phyloP scores from a whole-genome alignment of 2,888 invertebrate genomes.

The Criorhina ranunculi region DNA sequence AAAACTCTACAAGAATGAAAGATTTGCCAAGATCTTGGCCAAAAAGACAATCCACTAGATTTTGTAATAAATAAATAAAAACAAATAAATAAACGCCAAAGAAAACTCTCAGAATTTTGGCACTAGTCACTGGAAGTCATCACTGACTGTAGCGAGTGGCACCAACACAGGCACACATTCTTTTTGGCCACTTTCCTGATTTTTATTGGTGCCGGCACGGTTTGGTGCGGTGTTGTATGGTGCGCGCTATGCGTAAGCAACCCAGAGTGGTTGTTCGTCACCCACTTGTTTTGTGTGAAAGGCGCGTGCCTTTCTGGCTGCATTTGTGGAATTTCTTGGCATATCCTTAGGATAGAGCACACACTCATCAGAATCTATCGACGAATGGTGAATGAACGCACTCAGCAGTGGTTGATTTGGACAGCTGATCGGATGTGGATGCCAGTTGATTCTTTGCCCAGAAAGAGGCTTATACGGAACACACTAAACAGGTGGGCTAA shows the following conservation, averaged over 20 bases:
- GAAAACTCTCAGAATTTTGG: slow-evolving; percentile 67
- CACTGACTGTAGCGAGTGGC: slow-evolving; percentile 27
- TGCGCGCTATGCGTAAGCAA: slow-evolving; percentile 60
- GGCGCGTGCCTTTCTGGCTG: slow-evolving; percentile 74
- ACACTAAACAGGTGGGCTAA: slow-evolving; percentile 57
- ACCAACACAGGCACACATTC: slow-evolving; percentile 32
- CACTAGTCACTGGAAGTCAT: slow-evolving; percentile 72
- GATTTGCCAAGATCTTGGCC: slow-evolving; percentile 70
- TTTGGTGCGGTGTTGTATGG: neutral
- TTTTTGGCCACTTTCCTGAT: slow-evolving; percentile 75
- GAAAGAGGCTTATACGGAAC: slow-evolving; percentile 64
- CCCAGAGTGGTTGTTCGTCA: slow-evolving; percentile 38
- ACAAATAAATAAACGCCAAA: slow-evolving; percentile 32
- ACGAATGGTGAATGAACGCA: slow-evolving; percentile 66
- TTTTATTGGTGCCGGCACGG: slow-evolving; percentile 61
- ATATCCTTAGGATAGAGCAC: slow-evolving; percentile 60
- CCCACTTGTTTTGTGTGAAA: slow-evolving; percentile 47
- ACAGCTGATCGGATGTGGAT: slow-evolving; percentile 61
- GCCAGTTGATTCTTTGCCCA: slow-evolving; percentile 74
- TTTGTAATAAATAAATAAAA: neutral
- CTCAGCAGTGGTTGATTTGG: slow-evolving; percentile 57
- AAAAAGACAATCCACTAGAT: slow-evolving; percentile 40
- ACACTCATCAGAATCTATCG: slow-evolving; percentile 64
- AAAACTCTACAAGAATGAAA: slow-evolving; percentile 49
- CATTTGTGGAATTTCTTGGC: slow-evolving; percentile 71